Evolutionary conservation across 2,888 invertebrate species (phyloP).

Genomic region (Ectropis crepuscularia): DNA sequence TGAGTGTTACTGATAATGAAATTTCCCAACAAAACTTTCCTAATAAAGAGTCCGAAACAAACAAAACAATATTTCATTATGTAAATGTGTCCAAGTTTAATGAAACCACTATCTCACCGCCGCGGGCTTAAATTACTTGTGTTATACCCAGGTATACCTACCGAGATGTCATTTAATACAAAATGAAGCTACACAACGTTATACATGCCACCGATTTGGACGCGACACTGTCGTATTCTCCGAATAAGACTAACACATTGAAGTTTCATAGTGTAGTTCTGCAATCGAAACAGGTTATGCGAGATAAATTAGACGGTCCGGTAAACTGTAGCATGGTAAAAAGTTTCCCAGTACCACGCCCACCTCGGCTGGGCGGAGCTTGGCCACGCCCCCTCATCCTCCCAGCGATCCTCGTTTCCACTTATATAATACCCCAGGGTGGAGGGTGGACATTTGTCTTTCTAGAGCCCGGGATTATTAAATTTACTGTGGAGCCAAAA

Average conservation of each 20-base stretch:
- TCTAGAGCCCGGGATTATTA: conserved; percentile 69
- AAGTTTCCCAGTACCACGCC: conserved; percentile 37
- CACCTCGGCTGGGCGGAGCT: conserved; percentile 28
- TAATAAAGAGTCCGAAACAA: conserved; percentile 30
- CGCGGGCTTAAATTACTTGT: conserved; percentile 42
- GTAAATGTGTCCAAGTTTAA: conserved; percentile 36
- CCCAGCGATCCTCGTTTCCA: conserved; percentile 42
- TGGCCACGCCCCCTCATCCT: conserved; percentile 37
- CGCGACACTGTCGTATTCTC: neutral
- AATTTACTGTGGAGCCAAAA: conserved; percentile 64
- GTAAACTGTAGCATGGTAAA: conserved; percentile 11
- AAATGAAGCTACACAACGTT: too few species aligned
- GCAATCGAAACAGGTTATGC: neutral
- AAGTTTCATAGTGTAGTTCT: neutral
- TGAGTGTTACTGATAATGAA: neutral
- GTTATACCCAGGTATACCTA: conserved; percentile 37
- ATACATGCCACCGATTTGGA: too few species aligned
- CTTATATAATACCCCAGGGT: conserved; percentile 55
- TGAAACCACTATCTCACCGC: conserved; percentile 41
- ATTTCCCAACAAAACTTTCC: conserved; percentile 22
- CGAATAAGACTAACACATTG: neutral
- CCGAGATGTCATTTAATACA: conserved; percentile 19
- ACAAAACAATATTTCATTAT: conserved; percentile 41
- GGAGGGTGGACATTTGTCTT: conserved; percentile 72
- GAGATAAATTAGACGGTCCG: neutral